Conservation (phyloP, 2,888 invertebrate genomes). For the Harpalus rufipes region DNA sequence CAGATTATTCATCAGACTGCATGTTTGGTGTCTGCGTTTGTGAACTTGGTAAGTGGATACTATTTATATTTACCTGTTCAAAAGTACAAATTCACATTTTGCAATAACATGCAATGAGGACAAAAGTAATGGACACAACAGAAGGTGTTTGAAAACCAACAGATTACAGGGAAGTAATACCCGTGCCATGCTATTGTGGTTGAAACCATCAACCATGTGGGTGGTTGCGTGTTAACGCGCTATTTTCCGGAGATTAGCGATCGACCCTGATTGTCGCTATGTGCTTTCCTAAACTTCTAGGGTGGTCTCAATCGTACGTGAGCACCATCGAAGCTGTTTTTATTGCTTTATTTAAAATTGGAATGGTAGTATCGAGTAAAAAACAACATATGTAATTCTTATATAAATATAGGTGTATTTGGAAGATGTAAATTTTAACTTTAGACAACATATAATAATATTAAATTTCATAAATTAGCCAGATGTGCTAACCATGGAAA, state of each 20-base stretch:
- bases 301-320: slow-evolving; percentile 42
- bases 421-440: background rate
- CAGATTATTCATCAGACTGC: background rate
- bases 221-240: slow-evolving; percentile 60
- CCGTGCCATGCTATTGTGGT: slow-evolving; percentile 29
- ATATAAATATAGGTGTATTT: background rate
- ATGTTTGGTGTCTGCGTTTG: background rate
- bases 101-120: background rate
- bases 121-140: background rate
- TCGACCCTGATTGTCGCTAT: slow-evolving; percentile 34
- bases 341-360: slow-evolving; percentile 7
- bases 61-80: background rate
- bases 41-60: background rate
- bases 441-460: background rate
- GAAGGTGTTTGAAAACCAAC: slow-evolving; percentile 16
- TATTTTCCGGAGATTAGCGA: slow-evolving; percentile 62
- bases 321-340: background rate
- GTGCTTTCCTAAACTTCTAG: slow-evolving; percentile 39
- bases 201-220: slow-evolving; percentile 42
- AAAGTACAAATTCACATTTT: background rate
- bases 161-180: slow-evolving; percentile 5
- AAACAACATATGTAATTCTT: slow-evolving; percentile 1
- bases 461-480: too few species aligned
- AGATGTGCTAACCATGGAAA: too few species aligned
- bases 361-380: slow-evolving; percentile 13